These are phyloP conservation scores for Pollenia griseotomentosa DNA, from an alignment of 2,888 invertebrate genomes.

Conservation along the genomic window DNA sequence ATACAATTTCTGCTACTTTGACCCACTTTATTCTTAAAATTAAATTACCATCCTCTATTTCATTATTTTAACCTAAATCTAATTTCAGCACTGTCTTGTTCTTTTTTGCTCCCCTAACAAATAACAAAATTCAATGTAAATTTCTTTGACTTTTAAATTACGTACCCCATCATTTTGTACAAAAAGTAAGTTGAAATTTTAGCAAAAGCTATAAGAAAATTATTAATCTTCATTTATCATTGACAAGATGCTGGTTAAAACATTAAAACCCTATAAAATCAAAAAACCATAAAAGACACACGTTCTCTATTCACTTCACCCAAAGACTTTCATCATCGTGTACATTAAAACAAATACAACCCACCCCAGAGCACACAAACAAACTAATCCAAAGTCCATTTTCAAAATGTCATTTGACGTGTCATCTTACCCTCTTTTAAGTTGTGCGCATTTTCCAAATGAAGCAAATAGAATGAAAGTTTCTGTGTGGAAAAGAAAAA, in stretches of 20 bases:
- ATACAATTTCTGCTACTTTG: too few species aligned
- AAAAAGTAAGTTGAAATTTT: not conserved
- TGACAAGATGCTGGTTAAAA: conserved; percentile 14
- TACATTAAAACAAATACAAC: not conserved
- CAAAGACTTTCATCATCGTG: conserved; percentile 2
- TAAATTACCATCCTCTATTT: not conserved
- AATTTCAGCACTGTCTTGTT: not conserved
- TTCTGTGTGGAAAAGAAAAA: not conserved
- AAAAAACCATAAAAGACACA: conserved; percentile 19
- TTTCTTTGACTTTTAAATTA: conserved; percentile 19
- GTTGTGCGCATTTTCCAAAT: conserved; percentile 51
- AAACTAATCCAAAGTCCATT: conserved; percentile 43
- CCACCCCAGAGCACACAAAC: not conserved
- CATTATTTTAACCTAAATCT: not conserved
- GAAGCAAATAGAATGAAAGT: not conserved
- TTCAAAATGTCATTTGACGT: conserved; percentile 45
- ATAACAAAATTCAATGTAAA: not conserved
- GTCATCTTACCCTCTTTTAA: conserved; percentile 47
- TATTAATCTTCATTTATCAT: conserved; percentile 25
- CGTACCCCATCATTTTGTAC: too few species aligned
- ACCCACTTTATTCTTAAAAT: not conserved
- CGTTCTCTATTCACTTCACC: too few species aligned
- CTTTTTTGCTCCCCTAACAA: too few species aligned
- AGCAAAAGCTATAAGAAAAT: not conserved
- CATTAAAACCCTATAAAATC: conserved; percentile 4